A percentile compares a stretch with the other conserved stretches of the same genome.
phyloP scores from a whole-genome alignment of 2,113 vertebrate species.

The Brachionichthys hirsutus region DNA sequence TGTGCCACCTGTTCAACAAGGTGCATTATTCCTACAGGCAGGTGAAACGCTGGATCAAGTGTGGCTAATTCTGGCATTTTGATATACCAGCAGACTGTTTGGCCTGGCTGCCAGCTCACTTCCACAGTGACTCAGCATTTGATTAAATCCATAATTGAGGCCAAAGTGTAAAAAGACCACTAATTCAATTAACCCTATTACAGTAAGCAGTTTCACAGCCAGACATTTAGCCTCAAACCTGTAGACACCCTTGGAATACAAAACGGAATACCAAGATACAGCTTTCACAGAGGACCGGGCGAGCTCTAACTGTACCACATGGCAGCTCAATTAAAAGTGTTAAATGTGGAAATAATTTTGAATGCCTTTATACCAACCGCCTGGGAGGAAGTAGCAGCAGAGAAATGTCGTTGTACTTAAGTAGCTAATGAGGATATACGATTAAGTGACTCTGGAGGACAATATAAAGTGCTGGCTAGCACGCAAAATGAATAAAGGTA shows the following conservation, averaged over 20 bases:
- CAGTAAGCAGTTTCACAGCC: conserved; percentile 26
- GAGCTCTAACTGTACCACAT: conserved; percentile 23
- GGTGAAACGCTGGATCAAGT: too few relatives aligned
- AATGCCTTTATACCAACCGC: conserved; percentile 36
- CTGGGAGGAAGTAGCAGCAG: conserved; percentile 35
- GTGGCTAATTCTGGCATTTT: too few relatives aligned
- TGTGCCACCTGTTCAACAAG: too few relatives aligned
- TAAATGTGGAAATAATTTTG: conserved; percentile 59
- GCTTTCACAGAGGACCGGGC: not conserved
- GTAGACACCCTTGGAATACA: conserved; percentile 14
- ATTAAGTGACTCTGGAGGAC: conserved; percentile 48
- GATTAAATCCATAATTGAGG: conserved; percentile 61
- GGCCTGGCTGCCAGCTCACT: not conserved
- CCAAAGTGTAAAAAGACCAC: conserved; percentile 58
- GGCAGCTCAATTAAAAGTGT: conserved; percentile 59
- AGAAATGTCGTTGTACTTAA: conserved; percentile 63
- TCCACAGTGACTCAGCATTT: conserved; percentile 43
- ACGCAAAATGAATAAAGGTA: conserved; percentile 34
- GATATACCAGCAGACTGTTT: not conserved
- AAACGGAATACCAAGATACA: conserved; percentile 17
- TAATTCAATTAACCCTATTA: conserved; percentile 60
- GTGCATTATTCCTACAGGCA: too few relatives aligned
- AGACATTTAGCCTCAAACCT: conserved; percentile 29
- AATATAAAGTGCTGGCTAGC: conserved; percentile 34
- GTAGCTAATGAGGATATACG: conserved; percentile 39